Conservation (phyloP, 2,113 vertebrate genomes). For the Hipposideros armiger region DNA sequence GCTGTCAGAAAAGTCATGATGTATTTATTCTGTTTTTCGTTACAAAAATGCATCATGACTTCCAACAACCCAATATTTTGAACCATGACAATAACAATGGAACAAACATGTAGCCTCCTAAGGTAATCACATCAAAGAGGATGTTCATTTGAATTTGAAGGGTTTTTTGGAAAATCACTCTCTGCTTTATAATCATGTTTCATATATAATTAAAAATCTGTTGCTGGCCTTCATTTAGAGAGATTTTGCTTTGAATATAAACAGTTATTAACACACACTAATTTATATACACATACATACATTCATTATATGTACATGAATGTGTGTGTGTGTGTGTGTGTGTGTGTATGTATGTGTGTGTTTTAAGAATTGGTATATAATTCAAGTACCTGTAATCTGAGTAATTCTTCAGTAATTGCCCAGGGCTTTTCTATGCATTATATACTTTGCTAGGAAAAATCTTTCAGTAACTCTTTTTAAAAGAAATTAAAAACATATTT, state of each 20-base stretch:
- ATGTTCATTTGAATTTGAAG: neutral
- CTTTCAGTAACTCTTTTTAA: conserved; percentile 41
- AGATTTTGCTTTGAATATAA: conserved; percentile 6
- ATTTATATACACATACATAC: neutral
- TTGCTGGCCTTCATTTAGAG: neutral
- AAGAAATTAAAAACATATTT: conserved; percentile 25
- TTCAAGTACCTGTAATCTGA: neutral
- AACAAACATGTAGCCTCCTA: neutral
- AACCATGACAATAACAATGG: neutral
- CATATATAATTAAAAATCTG: neutral
- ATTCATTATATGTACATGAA: neutral
- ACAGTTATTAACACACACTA: neutral
- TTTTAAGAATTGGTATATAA: neutral
- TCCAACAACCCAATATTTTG: neutral
- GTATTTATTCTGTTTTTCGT: too few relatives aligned
- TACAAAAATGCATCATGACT: too few relatives aligned
- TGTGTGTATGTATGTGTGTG: neutral
- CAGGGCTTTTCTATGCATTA: conserved; percentile 8
- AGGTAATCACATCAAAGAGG: neutral
- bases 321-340: neutral
- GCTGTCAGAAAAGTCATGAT: too few relatives aligned
- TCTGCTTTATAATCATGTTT: neutral
- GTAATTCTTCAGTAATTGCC: neutral
- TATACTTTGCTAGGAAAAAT: neutral
- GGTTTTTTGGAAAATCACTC: neutral